Evolutionary conservation across 1,140 invertebrate species (phyloP), one percentile per base, ranked within the genome.

Genomic region (Apis cerana): DNA sequence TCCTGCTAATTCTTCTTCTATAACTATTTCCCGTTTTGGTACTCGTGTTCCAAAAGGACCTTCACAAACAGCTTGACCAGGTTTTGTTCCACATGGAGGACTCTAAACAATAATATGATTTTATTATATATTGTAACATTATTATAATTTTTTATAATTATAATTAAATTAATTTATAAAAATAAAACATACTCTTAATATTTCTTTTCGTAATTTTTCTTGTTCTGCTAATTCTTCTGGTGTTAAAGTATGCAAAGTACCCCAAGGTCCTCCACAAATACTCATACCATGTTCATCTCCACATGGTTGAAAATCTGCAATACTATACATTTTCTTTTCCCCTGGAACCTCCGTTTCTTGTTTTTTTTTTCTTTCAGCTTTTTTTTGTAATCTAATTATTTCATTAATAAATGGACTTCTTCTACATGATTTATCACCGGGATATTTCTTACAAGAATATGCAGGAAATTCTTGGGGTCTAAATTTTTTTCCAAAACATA

Each of bases 401-500:
- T 75, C 67, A 0, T 69, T 84, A 10, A 65, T 75, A n/a, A 85
- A 85, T 15, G 90, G 90, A 89, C 86, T 91, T 75, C 67, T 58
- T 59, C 82, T 64, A 48, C 90, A 89, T 1, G 78, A 84, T 70
- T 87, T 88, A 48, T 92, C 84, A 11, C 75, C 85, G 1, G 85
- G 85, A 72, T 90, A 88, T 15, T 83, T 74, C 11, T 84, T 83
- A 58, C 91, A 92, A 8, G 85, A 84, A 65, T 77, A 86, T 8
- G 86, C 85, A 15, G 81, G 72, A 19, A 11, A 5, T 67, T 89
- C 81, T 0, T 80, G 0, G 0, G 89, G 88, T 58, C 88, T 87
- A 27, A 87, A 91, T 65, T 90, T 91, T 13, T 87, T 82, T 3
- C 87, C 92, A 15, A 82, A 89, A 52, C 92, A 93, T 2, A 83